A percentile compares a stretch with the other conserved stretches of the same genome.
phyloP scores from a whole-genome alignment of 1,140 invertebrate species.

The Drosophila lini region DNA sequence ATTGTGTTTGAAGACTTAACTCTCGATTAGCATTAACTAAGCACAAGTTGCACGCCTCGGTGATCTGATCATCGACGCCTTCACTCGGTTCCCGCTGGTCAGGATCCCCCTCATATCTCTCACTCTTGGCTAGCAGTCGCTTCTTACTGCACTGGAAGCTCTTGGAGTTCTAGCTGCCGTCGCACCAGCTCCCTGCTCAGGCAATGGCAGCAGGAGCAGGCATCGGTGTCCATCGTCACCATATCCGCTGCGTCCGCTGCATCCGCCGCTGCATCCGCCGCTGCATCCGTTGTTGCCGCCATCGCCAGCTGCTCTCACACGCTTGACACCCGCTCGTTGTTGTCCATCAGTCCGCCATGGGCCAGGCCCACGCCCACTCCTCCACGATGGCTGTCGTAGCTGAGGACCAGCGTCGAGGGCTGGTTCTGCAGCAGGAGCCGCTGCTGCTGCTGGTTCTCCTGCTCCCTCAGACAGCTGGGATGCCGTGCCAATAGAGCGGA shows the following conservation, averaged over 20 bases:
- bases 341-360: slow-evolving; percentile 46
- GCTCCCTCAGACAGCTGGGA: slow-evolving; percentile 51
- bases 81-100: background rate
- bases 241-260: slow-evolving; percentile 35
- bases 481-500: slow-evolving; percentile 57
- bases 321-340: slow-evolving; percentile 72
- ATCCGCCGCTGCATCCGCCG: slow-evolving; percentile 11
- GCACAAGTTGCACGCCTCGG: slow-evolving; percentile 51
- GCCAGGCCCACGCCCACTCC: slow-evolving; percentile 64
- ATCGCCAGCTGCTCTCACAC: slow-evolving; percentile 78
- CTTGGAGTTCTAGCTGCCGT: slow-evolving; percentile 65
- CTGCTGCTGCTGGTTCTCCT: slow-evolving; percentile 62
- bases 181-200: slow-evolving; percentile 74
- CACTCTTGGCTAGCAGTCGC: slow-evolving; percentile 30
- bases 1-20: slow-evolving; percentile 75
- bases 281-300: slow-evolving; percentile 55
- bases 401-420: slow-evolving; percentile 62
- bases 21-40: slow-evolving; percentile 73
- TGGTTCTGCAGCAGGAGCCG: slow-evolving; percentile 50
- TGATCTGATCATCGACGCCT: slow-evolving; percentile 65
- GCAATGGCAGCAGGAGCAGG: slow-evolving; percentile 76
- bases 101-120: slow-evolving; percentile 32
- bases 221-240: slow-evolving; percentile 34
- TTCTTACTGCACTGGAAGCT: slow-evolving; percentile 47
- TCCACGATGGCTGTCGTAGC: slow-evolving; percentile 65